A percentile compares a stretch with the other conserved stretches of the same genome.
Evolutionary conservation across 2,888 invertebrate genomes (phyloP).

Genomic region (Drosophila gaucha): DNA sequence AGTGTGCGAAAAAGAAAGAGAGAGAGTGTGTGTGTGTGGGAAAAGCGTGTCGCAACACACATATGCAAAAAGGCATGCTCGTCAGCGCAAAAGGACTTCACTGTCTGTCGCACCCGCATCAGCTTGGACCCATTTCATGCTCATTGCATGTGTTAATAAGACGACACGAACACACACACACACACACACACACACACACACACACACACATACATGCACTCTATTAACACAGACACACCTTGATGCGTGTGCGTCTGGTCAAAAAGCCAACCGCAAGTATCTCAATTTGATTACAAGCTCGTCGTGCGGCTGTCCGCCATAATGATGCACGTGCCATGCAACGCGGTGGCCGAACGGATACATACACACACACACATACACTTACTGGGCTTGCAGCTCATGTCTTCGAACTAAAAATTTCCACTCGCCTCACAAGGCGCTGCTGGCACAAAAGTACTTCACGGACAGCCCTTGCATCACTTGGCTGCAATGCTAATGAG

Average conservation of each 20-base stretch:
- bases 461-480: constrained; percentile 50
- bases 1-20: too few relatives aligned
- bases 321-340: constrained; percentile 45
- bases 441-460: constrained; percentile 57
- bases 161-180: not conserved
- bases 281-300: constrained; percentile 65
- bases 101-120: constrained; percentile 38
- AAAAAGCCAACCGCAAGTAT: constrained; percentile 57
- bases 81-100: constrained; percentile 17
- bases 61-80: constrained; percentile 15
- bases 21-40: constrained; percentile 1
- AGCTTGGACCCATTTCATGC: constrained; percentile 38
- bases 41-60: constrained; percentile 14
- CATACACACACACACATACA: constrained; percentile 1
- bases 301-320: constrained; percentile 29
- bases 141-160: constrained; percentile 51
- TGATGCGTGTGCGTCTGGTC: constrained; percentile 16
- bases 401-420: constrained; percentile 29
- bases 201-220: not conserved
- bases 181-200: not conserved
- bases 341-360: constrained; percentile 13
- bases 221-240: not conserved
- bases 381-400: not conserved
- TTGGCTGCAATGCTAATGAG: constrained; percentile 66
- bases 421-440: constrained; percentile 30